These are phyloP conservation scores for Grapholita molesta DNA, from an alignment of 1,140 invertebrate genomes.

Conservation along the genomic window DNA sequence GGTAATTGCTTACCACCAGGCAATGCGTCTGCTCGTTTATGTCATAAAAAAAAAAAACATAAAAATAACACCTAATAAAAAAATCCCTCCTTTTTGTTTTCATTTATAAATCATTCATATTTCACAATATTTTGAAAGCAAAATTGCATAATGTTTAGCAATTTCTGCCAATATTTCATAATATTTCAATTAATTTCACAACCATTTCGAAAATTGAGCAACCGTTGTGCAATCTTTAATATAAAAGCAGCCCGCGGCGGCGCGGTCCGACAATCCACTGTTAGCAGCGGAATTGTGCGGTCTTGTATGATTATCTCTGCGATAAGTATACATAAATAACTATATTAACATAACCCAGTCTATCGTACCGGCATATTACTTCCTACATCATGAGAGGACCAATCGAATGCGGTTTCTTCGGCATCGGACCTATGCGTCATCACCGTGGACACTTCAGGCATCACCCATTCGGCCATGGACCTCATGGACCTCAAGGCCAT, in stretches of 20 bases:
- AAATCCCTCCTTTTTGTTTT: neutral
- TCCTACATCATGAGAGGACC: neutral
- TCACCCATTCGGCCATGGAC: neutral
- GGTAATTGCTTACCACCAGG: too few species aligned
- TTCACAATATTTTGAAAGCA: neutral
- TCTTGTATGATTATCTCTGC: neutral
- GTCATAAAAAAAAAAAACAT: too few species aligned
- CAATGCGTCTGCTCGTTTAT: too few species aligned
- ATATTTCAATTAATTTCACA: neutral
- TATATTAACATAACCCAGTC: neutral
- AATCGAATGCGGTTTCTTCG: neutral
- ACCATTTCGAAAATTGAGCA: neutral
- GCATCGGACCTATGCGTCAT: neutral
- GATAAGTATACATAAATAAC: neutral
- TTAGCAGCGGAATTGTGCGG: neutral
- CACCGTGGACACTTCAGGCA: neutral
- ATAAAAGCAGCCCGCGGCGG: neutral
- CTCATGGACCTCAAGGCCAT: neutral
- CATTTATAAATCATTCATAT: neutral
- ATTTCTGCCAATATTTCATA: neutral
- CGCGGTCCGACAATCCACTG: neutral
- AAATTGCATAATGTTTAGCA: neutral
- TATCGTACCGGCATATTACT: too few species aligned
- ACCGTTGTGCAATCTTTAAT: neutral
- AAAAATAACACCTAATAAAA: too few species aligned